Conservation (phyloP, 2,113 vertebrate genomes). For the Ophiodon elongatus region DNA sequence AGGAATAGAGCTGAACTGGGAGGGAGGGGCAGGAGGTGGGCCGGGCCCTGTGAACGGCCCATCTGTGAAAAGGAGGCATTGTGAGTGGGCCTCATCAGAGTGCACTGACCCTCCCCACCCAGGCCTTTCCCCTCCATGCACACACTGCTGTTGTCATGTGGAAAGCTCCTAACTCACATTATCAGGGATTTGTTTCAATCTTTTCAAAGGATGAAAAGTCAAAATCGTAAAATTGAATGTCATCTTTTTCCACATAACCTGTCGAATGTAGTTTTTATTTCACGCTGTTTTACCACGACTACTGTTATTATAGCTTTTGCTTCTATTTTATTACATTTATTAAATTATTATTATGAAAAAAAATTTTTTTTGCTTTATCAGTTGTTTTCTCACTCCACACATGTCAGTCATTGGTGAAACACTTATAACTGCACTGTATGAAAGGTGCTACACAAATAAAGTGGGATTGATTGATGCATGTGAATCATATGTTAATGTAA, state of each 20-base stretch:
- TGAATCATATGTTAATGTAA: too few relatives aligned
- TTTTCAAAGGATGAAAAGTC: neutral
- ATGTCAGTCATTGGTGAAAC: too few relatives aligned
- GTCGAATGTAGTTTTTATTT: neutral
- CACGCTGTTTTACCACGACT: neutral
- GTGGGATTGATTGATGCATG: too few relatives aligned
- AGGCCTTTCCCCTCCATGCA: constrained; percentile 25
- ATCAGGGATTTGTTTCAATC: neutral
- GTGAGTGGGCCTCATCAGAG: constrained; percentile 80
- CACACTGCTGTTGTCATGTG: constrained; percentile 57
- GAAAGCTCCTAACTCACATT: constrained; percentile 24
- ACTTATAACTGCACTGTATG: too few relatives aligned
- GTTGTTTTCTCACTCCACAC: neutral
- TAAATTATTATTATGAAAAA: neutral
- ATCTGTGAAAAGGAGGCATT: constrained; percentile 84
- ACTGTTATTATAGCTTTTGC: neutral
- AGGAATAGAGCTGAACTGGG: constrained; percentile 61
- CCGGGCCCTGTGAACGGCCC: constrained; percentile 66
- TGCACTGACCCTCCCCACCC: constrained; percentile 52
- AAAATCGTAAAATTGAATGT: neutral
- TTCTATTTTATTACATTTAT: neutral
- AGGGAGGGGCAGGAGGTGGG: constrained; percentile 70
- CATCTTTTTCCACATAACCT: neutral
- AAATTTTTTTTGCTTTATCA: neutral
- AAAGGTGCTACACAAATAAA: too few relatives aligned